A percentile compares a stretch with the other conserved stretches of the same genome.
These are phyloP conservation scores for Dascillus cervinus DNA, from an alignment of 2,888 invertebrate genomes.

Conservation along the genomic window DNA sequence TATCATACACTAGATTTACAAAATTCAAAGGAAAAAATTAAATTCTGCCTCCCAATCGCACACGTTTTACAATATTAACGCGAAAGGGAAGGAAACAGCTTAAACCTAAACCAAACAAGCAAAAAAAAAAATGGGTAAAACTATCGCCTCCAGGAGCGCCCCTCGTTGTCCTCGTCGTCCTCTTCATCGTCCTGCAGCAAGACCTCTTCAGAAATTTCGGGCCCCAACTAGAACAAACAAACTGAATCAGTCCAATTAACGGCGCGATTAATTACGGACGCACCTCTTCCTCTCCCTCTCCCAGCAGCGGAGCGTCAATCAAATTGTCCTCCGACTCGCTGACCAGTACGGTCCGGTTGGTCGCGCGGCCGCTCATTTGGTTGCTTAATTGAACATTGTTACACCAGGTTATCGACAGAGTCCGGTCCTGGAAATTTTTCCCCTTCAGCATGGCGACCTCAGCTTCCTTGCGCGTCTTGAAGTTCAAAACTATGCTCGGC, in stretches of 20 bases:
- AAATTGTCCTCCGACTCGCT: constrained; percentile 42
- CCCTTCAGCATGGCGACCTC: constrained; percentile 72
- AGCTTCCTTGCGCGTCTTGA: constrained; percentile 68
- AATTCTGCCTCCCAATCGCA: too few relatives aligned
- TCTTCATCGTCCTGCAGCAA: constrained; percentile 77
- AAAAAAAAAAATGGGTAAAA: too few relatives aligned
- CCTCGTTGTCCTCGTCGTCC: constrained; percentile 77
- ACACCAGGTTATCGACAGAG: constrained; percentile 41
- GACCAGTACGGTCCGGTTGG: constrained; percentile 32
- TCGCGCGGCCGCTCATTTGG: constrained; percentile 28
- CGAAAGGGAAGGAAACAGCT: too few relatives aligned
- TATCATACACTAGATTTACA: too few relatives aligned
- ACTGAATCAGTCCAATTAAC: not conserved
- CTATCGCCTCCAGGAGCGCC: constrained; percentile 88
- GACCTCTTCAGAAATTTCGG: constrained; percentile 53
- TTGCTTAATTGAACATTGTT: constrained; percentile 28
- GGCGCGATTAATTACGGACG: constrained; percentile 13
- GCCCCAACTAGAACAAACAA: constrained; percentile 26
- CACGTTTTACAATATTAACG: too few relatives aligned
- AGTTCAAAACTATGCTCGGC: constrained; percentile 70
- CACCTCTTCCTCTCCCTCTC: constrained; percentile 42
- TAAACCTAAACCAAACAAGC: too few relatives aligned
- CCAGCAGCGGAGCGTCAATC: constrained; percentile 36
- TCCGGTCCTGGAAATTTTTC: constrained; percentile 53
- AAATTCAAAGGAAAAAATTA: too few relatives aligned